These are phyloP conservation scores for Hemibagrus wyckioides DNA, from an alignment of 2,113 vertebrate genomes.

Conservation along the genomic window DNA sequence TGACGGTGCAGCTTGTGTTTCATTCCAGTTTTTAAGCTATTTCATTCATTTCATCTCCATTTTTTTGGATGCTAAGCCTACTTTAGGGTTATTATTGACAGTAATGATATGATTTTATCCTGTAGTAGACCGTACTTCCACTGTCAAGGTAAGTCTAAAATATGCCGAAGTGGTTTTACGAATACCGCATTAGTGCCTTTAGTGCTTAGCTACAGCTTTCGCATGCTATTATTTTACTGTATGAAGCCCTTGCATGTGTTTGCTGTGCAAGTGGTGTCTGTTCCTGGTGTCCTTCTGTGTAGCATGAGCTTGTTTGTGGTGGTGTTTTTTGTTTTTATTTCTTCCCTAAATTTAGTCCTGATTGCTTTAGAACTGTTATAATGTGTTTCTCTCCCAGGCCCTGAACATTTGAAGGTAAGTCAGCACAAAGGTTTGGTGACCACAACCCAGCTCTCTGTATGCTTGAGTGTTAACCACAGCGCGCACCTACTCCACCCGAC, in stretches of 20 bases:
- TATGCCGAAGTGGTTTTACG: no score
- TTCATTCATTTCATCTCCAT: background rate
- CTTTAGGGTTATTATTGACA: no score
- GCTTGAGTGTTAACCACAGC: slow-evolving; percentile 51
- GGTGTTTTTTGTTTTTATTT: background rate
- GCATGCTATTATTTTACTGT: slow-evolving; percentile 1
- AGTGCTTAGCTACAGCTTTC: slow-evolving; percentile 9
- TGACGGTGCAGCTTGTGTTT: background rate
- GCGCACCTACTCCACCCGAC: slow-evolving; percentile 38
- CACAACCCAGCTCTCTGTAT: slow-evolving; percentile 61
- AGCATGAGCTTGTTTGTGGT: slow-evolving; percentile 8
- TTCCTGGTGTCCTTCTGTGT: background rate
- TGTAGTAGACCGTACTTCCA: background rate
- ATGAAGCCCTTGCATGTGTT: slow-evolving; percentile 30
- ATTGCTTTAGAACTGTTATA: slow-evolving; percentile 60
- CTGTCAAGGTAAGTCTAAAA: slow-evolving; percentile 1
- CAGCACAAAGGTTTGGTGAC: slow-evolving; percentile 58
- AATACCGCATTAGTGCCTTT: background rate
- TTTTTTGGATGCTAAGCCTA: background rate
- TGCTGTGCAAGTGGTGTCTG: background rate
- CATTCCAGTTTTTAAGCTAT: background rate
- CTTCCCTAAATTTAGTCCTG: background rate
- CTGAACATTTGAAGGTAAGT: slow-evolving; percentile 71
- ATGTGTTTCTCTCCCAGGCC: slow-evolving; percentile 70
- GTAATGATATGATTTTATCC: background rate